Evolutionary conservation across 2,888 invertebrate species (phyloP), one percentile per base, ranked within the genome.

Genomic region (Caenorhabditis uteleia): DNA sequence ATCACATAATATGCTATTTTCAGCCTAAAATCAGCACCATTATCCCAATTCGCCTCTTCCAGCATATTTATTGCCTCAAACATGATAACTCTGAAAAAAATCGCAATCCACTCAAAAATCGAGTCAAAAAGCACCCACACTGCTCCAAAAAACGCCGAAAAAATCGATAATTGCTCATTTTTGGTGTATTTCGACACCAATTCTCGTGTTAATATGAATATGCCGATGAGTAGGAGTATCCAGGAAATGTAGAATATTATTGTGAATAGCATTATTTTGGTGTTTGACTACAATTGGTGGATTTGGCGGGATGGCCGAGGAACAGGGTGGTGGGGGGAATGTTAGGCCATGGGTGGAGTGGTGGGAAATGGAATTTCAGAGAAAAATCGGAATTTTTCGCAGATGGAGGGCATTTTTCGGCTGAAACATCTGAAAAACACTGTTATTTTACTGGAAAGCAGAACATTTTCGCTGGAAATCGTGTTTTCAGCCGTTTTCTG

Each of bases 11-110:
- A 43, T 29, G 5, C 34, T 44, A n/a, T 43, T 53, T 34, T 21
- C 14, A 14, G 21, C 10, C 14, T 8, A 33, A 34, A 4, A 14
- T 46, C 33, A 18, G 21, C 26, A 57, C 57, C 56, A 39, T 62
- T 53, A 20, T 47, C 42, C 56, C 53, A 46, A n/a, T 47, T 51
- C 14, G 50, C 42, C 23, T 62, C 62, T 26, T 62, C 57, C 16
- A 43, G n/a, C 47, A 62, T 56, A 25, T 57, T 25, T 48, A 62
- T 48, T 20, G 57, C 62, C 44, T 62, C 62, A 25, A 56, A 56
- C 16, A 53, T 16, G 10, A 57, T 23, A 25, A 42, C 20, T 36
- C 59, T 58, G 45, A 23, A 56, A 51, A 44, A 49, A 14, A 16
- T 8, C 18, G 12, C 16, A 8, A 7, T 42, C 31, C 31, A n/a